Evolutionary conservation across 2,113 vertebrate genomes (phyloP).

Genomic region (Platichthys flesus): DNA sequence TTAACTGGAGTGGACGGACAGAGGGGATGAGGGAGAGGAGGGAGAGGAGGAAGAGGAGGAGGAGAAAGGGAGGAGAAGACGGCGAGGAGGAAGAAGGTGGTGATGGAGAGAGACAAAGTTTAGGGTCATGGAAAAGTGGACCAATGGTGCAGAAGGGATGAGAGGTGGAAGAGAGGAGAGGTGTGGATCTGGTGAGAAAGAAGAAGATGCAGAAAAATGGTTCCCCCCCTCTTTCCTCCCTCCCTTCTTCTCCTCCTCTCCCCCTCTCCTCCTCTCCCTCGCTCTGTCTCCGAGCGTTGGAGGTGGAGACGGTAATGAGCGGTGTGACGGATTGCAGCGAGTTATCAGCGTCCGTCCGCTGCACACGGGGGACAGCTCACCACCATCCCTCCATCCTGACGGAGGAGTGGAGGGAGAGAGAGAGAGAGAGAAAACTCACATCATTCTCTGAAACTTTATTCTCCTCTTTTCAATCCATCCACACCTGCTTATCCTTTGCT

Average conservation of each 20-base stretch:
- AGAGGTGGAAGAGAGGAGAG: background rate
- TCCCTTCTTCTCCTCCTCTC: background rate
- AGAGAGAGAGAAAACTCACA: background rate
- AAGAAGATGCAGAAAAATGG: background rate
- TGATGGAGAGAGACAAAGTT: too few species aligned
- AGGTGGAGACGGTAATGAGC: slow-evolving; percentile 50
- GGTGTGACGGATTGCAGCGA: slow-evolving; percentile 54
- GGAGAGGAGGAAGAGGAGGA: background rate
- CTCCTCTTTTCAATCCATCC: background rate
- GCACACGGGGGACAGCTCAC: slow-evolving; percentile 19
- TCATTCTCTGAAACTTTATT: too few species aligned
- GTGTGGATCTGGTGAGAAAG: background rate
- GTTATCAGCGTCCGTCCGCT: slow-evolving; percentile 47
- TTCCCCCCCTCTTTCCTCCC: background rate
- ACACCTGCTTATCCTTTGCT: background rate
- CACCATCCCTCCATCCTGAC: slow-evolving; percentile 14
- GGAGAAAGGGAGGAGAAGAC: background rate
- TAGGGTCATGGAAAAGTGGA: too few species aligned
- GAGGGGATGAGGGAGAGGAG: too few species aligned
- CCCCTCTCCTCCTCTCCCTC: background rate
- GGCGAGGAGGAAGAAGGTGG: background rate
- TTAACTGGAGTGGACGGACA: background rate
- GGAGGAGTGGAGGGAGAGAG: background rate
- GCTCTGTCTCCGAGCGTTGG: slow-evolving; percentile 13
- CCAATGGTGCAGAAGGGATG: too few species aligned